A percentile compares a stretch with the other conserved stretches of the same genome.
Evolutionary conservation across 92 coral and sea anemone species (phyloP).

Genomic region (Chrysogorgia sp.): DNA sequence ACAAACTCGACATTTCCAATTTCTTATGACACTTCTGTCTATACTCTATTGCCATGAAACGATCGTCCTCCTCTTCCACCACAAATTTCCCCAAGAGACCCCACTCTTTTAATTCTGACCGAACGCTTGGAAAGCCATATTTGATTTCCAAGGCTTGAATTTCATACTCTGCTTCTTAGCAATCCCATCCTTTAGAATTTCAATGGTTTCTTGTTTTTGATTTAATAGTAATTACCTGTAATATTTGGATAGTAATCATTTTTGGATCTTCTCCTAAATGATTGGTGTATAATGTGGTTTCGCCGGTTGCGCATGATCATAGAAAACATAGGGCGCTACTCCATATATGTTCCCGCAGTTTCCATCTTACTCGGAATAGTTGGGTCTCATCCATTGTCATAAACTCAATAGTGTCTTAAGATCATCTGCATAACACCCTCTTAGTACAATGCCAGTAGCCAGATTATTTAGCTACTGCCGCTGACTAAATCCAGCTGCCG

Average conservation of each 20-base stretch:
- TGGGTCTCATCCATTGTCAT: too few species aligned
- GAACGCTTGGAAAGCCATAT: slow-evolving; percentile 45
- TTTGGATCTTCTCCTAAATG: slow-evolving; percentile 62
- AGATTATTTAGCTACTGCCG: too few species aligned
- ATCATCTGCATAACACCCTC: too few species aligned
- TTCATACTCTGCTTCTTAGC: slow-evolving; percentile 68
- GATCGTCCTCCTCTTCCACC: slow-evolving; percentile 10
- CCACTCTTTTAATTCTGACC: too few species aligned
- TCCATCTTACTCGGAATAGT: too few species aligned
- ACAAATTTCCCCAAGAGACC: background rate
- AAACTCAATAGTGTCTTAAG: too few species aligned
- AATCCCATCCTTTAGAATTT: slow-evolving; percentile 60
- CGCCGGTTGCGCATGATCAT: too few species aligned
- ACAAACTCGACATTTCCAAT: slow-evolving; percentile 46
- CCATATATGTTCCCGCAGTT: too few species aligned
- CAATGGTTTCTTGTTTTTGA: slow-evolving; percentile 48
- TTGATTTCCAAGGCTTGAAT: slow-evolving; percentile 62
- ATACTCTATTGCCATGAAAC: slow-evolving; percentile 1
- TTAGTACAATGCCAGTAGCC: too few species aligned
- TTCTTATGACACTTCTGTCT: slow-evolving; percentile 20
- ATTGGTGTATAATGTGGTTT: slow-evolving; percentile 61
- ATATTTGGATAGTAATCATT: slow-evolving; percentile 51
- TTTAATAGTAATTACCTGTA: slow-evolving; percentile 51
- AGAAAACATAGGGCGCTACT: too few species aligned
- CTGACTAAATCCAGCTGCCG: too few species aligned